Conservation (phyloP, 2,797 vertebrate species). For the Crax fasciolata region DNA sequence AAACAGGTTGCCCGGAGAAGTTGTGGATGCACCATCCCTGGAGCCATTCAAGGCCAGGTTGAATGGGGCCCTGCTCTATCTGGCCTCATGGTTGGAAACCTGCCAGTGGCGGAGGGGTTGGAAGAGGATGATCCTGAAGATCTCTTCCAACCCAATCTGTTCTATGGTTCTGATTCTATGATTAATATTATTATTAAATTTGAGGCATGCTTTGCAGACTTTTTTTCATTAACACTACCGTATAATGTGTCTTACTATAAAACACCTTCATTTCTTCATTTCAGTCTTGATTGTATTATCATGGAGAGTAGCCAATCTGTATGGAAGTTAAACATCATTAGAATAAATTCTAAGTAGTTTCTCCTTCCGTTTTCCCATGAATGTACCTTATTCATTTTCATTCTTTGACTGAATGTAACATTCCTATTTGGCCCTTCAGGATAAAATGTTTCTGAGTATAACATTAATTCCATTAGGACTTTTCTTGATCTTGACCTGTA, state of each 20-base stretch:
- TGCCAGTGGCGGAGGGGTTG: neutral
- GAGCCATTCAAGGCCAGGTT: no score
- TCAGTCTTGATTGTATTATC: constrained; percentile 28
- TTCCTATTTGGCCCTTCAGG: neutral
- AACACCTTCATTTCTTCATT: constrained; percentile 34
- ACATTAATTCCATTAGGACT: constrained; percentile 1
- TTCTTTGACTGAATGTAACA: constrained; percentile 26
- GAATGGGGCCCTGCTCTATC: no score
- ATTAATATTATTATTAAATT: neutral
- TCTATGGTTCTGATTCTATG: neutral
- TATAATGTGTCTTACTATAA: neutral
- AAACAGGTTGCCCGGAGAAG: neutral
- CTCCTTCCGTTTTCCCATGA: constrained; percentile 44
- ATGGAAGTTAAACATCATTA: constrained; percentile 55
- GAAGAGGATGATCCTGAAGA: neutral
- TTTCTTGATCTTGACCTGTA: constrained; percentile 20
- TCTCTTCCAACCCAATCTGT: neutral
- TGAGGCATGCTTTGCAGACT: neutral
- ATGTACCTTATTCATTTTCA: constrained; percentile 38
- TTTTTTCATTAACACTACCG: neutral
- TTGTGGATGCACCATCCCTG: neutral
- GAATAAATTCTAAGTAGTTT: constrained; percentile 40
- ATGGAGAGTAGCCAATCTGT: neutral
- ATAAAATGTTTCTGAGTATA: neutral
- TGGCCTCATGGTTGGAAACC: neutral